A percentile compares a stretch with the other conserved stretches of the same genome.
Conservation (phyloP, 2,113 vertebrate genomes). For the Ameiurus melas region DNA sequence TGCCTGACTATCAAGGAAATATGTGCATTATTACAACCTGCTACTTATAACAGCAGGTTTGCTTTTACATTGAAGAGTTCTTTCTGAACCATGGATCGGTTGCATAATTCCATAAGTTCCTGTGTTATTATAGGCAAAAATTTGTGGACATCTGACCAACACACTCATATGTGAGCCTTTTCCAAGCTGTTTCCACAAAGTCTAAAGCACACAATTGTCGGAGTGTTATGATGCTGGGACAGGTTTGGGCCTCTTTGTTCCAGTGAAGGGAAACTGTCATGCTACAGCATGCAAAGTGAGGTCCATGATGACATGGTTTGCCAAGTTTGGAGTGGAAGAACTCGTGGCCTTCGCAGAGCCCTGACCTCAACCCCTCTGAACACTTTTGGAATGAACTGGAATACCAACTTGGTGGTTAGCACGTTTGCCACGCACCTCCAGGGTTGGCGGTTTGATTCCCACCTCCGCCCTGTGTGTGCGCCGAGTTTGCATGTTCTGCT, state of each 20-base stretch:
- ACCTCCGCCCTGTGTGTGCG: too few species aligned
- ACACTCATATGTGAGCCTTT: neutral
- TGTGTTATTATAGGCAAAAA: neutral
- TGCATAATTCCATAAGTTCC: neutral
- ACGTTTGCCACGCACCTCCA: too few species aligned
- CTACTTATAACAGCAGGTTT: neutral
- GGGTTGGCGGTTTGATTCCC: too few species aligned
- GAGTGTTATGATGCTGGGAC: neutral
- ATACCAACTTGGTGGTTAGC: neutral
- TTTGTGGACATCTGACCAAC: neutral
- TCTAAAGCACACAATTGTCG: neutral
- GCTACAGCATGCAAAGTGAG: neutral
- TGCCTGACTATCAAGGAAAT: neutral
- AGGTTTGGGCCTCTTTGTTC: neutral
- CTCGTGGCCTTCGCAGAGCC: neutral
- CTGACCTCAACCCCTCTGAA: neutral
- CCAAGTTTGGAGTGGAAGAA: constrained; percentile 2
- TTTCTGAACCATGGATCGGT: neutral
- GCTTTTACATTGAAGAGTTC: neutral
- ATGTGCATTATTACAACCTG: neutral
- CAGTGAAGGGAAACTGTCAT: neutral
- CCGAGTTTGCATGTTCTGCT: too few species aligned
- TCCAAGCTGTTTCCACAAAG: neutral
- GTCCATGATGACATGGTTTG: neutral
- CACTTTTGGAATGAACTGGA: neutral